Percentiles rank a stretch among this genome's conserved stretches.
These are phyloP conservation scores for Carpatolechia fugitivella DNA, from an alignment of 2,888 invertebrate species.

Conservation along the genomic window DNA sequence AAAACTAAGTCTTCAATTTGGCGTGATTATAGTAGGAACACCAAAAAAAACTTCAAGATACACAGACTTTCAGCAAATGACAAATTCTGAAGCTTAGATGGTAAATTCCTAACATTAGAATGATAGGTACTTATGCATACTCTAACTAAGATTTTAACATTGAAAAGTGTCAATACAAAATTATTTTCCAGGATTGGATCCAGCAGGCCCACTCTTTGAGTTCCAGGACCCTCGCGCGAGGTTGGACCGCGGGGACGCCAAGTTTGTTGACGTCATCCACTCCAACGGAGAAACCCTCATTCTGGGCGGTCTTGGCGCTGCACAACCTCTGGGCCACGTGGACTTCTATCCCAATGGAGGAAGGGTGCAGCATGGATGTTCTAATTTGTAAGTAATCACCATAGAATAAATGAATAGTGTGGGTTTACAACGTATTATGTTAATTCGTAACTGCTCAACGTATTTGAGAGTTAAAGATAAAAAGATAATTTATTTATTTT, in stretches of 20 bases:
- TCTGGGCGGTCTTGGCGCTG: constrained; percentile 92
- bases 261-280: constrained; percentile 95
- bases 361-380: constrained; percentile 94
- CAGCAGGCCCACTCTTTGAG: constrained; percentile 95
- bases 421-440: no score
- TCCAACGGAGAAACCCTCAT: constrained; percentile 96
- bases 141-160: no score
- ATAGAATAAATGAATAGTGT: no score
- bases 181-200: constrained; percentile 84
- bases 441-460: no score
- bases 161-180: neutral
- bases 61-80: no score
- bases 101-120: no score
- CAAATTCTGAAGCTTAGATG: no score
- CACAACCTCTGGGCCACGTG: constrained; percentile 95
- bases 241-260: constrained; percentile 90
- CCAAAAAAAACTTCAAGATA: no score
- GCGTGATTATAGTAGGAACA: no score
- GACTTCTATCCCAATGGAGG: constrained; percentile 97
- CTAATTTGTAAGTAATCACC: constrained; percentile 81
- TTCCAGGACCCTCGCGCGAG: constrained; percentile 92
- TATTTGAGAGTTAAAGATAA: no score
- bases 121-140: no score
- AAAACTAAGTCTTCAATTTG: neutral
- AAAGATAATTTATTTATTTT: no score